A percentile compares a stretch with the other conserved stretches of the same genome.
Evolutionary conservation across 1,140 invertebrate species (phyloP).

Genomic region (Drosophila truncata): DNA sequence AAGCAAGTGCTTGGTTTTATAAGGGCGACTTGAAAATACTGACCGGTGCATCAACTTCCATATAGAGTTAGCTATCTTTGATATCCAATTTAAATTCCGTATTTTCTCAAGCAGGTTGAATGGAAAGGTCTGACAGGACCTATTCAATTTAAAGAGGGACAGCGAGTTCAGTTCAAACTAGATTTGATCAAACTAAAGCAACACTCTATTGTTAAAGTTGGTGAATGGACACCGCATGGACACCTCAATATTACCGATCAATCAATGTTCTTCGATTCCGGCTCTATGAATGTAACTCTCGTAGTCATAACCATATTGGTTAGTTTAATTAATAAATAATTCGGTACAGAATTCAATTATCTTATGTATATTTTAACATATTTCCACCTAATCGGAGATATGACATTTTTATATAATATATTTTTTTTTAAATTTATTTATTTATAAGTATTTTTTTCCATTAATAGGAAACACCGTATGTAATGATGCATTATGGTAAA

Average conservation of each 20-base stretch:
- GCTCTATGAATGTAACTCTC: constrained; percentile 94
- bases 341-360: background rate
- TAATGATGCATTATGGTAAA: constrained; percentile 95
- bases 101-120: constrained; percentile 61
- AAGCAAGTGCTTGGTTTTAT: no score
- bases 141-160: constrained; percentile 94
- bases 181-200: constrained; percentile 94
- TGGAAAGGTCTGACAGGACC: constrained; percentile 93
- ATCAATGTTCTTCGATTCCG: constrained; percentile 93
- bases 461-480: constrained; percentile 95
- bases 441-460: background rate
- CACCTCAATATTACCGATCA: constrained; percentile 94
- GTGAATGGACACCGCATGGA: constrained; percentile 91
- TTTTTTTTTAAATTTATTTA: no score
- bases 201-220: constrained; percentile 89
- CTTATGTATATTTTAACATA: no score
- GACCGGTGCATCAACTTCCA: no score
- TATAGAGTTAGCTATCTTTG: background rate
- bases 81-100: background rate
- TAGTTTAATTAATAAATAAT: background rate
- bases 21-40: no score
- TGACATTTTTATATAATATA: no score
- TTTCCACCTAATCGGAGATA: no score
- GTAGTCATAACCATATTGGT: constrained; percentile 81
- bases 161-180: constrained; percentile 93